These are phyloP conservation scores for Nestor notabilis DNA, from an alignment of 2,113 vertebrate species.

Conservation along the genomic window DNA sequence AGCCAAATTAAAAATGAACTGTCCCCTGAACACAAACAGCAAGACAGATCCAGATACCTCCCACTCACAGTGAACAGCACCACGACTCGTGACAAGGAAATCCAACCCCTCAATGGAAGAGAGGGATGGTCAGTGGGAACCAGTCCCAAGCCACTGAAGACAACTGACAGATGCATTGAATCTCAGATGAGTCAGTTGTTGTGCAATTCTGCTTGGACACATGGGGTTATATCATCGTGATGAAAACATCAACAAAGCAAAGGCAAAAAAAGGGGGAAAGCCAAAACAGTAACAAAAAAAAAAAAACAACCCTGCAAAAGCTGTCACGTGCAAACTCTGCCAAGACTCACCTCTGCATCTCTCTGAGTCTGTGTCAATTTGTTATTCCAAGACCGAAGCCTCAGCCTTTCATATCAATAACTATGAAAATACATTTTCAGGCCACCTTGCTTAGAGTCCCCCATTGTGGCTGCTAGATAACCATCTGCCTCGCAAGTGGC, in stretches of 20 bases:
- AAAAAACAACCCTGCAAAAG: not conserved
- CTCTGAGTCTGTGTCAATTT: not conserved
- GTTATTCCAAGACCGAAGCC: conserved; percentile 3
- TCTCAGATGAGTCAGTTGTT: not conserved
- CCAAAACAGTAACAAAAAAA: not conserved
- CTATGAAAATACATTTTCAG: conserved; percentile 15
- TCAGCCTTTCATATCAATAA: conserved; percentile 7
- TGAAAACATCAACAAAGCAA: conserved; percentile 6
- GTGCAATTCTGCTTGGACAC: not conserved
- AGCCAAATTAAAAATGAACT: not conserved
- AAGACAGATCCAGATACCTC: not conserved
- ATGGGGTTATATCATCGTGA: not conserved
- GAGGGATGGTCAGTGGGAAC: not conserved
- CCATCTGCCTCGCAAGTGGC: not conserved
- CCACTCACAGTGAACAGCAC: not conserved
- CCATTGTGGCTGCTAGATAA: conserved; percentile 8
- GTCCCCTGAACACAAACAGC: not conserved
- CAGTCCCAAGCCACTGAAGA: not conserved
- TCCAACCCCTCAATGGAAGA: not conserved
- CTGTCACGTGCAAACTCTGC: not conserved
- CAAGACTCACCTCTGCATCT: not conserved
- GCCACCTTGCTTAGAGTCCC: conserved; percentile 10
- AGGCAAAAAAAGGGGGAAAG: not conserved
- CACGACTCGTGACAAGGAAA: not conserved
- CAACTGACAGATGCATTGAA: not conserved